These are phyloP conservation scores for Papilio machaon DNA, from an alignment of 1,140 invertebrate genomes.

Conservation along the genomic window DNA sequence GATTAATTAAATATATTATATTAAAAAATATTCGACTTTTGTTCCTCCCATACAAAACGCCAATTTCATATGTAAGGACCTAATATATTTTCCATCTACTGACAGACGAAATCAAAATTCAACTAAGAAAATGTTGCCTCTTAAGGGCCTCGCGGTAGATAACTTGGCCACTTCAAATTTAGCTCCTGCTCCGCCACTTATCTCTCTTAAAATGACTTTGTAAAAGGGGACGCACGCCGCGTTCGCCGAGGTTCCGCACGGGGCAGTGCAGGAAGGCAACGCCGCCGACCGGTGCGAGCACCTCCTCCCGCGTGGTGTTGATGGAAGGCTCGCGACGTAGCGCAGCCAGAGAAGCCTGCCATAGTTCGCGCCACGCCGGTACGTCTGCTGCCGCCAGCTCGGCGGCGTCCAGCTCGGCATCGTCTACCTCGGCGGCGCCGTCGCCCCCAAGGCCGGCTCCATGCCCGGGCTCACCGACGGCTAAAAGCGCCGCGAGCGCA, in stretches of 20 bases:
- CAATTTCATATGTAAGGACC: too few species aligned
- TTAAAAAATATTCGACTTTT: too few species aligned
- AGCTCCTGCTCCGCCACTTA: neutral
- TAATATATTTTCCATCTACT: too few species aligned
- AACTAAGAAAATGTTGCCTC: too few species aligned
- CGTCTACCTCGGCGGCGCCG: constrained; percentile 34
- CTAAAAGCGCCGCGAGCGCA: constrained; percentile 46
- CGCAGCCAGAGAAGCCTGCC: constrained; percentile 85
- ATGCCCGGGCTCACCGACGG: constrained; percentile 40
- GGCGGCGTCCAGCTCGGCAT: constrained; percentile 51
- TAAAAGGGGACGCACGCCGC: constrained; percentile 57
- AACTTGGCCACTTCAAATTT: too few species aligned
- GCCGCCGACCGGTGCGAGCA: constrained; percentile 90
- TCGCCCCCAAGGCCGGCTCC: neutral
- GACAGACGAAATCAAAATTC: too few species aligned
- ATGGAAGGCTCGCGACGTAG: constrained; percentile 83
- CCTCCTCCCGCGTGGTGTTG: constrained; percentile 83
- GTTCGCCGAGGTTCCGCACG: constrained; percentile 75
- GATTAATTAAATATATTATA: too few species aligned
- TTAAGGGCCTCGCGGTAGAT: too few species aligned
- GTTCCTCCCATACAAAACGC: too few species aligned
- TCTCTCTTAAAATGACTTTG: neutral
- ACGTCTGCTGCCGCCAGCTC: constrained; percentile 59
- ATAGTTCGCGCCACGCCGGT: constrained; percentile 83
- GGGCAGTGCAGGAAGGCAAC: constrained; percentile 91